These are phyloP conservation scores for Dermolepida albohirtum DNA, from an alignment of 2,888 invertebrate species.

Conservation along the genomic window DNA sequence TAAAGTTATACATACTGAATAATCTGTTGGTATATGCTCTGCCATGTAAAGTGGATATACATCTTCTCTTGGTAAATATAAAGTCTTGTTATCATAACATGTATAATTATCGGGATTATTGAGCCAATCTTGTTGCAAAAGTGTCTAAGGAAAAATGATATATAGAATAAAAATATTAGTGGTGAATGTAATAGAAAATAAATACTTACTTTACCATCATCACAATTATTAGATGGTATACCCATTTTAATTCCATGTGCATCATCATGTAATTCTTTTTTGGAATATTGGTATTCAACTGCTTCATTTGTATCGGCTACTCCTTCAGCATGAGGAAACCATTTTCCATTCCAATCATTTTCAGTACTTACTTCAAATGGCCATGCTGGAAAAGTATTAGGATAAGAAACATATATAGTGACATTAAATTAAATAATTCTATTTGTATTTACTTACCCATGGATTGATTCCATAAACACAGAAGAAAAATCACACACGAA, in stretches of 20 bases:
- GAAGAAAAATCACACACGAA: too few relatives aligned
- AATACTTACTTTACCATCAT: slow-evolving; percentile 73
- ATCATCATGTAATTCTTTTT: slow-evolving; percentile 49
- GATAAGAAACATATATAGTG: not conserved
- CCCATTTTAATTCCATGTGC: slow-evolving; percentile 71
- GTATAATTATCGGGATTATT: slow-evolving; percentile 42
- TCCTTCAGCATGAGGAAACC: slow-evolving; percentile 62
- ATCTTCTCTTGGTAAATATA: slow-evolving; percentile 65
- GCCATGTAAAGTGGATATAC: slow-evolving; percentile 67
- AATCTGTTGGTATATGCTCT: slow-evolving; percentile 70
- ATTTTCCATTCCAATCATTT: slow-evolving; percentile 59
- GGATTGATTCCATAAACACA: too few relatives aligned
- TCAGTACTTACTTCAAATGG: slow-evolving; percentile 23
- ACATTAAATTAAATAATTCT: too few relatives aligned
- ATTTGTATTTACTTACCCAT: not conserved
- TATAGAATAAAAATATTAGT: not conserved
- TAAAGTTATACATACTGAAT: slow-evolving; percentile 65
- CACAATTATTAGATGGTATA: slow-evolving; percentile 68
- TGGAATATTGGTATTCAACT: slow-evolving; percentile 44
- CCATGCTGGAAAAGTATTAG: slow-evolving; percentile 21
- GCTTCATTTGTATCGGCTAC: slow-evolving; percentile 51
- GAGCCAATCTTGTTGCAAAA: slow-evolving; percentile 68
- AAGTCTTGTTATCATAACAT: slow-evolving; percentile 61
- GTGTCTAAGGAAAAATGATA: slow-evolving; percentile 65
- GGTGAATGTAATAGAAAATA: not conserved